Evolutionary conservation across 1,140 invertebrate genomes (phyloP), one percentile per base, ranked within the genome.

Genomic region (Carcinoscorpius rotundicauda): DNA sequence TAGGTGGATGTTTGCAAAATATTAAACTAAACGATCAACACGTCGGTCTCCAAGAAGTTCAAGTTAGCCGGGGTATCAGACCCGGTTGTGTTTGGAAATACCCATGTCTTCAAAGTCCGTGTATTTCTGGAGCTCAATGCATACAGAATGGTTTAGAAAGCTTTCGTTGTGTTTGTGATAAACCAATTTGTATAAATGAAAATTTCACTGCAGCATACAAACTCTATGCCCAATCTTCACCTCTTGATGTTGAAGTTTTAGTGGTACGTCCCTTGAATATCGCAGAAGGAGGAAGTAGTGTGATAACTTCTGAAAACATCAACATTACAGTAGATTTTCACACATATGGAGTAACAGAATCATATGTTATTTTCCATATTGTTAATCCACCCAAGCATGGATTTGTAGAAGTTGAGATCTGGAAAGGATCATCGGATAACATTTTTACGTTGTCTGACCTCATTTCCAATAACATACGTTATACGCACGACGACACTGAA

Each of bases 401-500:
- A 29, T 29, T 29, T 29, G 29, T 29, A 29, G 29, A 29, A 29
- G 29, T 29, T 29, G 29, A 29, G 29, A 29, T 29, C 29, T 29
- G 29, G 29, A 29, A 29, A 29, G 29, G 29, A 29, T 29, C 29
- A 29, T 29, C 29, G 29, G 29, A 29, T 29, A 29, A 29, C 29
- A 29, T 29, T 29, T 91, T 91, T 75, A 87, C 87, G 2, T 68
- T 77, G 48, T 78, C 84, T 66, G 88, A 91, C 75, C 73, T 91
- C 60, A 81, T 83, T 63, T 82, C 82, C 68, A 84, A 86, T 76
- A 78, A 89, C 82, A 85, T 95, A 3, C 85, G 85, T 68, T 96
- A 95, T 74, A 83, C 87, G 49, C 92, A 96, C 78, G 90, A 93
- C 75, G 92, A 92, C 4, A 85, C 86, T 9, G 92, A 96, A 76